Evolutionary conservation across 1,140 invertebrate genomes (phyloP).

Genomic region (Branchinecta lindahli): DNA sequence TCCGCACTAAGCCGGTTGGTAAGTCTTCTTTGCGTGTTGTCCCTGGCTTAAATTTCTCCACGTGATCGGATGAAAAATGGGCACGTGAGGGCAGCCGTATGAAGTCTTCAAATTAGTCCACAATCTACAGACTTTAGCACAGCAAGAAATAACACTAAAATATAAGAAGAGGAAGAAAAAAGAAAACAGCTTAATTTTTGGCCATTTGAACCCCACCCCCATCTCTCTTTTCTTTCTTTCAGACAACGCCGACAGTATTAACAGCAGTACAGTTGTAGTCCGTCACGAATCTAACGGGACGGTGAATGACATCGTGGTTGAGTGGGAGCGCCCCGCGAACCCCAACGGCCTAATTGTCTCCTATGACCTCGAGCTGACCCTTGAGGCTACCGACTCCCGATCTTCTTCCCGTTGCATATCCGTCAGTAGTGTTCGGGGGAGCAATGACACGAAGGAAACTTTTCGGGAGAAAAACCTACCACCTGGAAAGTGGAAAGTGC

Average conservation of each 20-base stretch:
- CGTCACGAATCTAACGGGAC: slow-evolving; percentile 28
- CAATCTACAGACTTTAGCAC: no score
- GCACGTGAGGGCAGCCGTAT: no score
- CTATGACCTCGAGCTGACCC: slow-evolving; percentile 58
- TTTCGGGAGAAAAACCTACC: slow-evolving; percentile 22
- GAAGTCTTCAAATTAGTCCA: no score
- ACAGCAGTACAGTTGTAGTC: slow-evolving; percentile 24
- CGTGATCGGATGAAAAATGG: no score
- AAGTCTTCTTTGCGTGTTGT: not conserved
- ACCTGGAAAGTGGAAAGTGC: slow-evolving; percentile 36
- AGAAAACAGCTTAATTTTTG: no score
- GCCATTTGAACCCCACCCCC: no score
- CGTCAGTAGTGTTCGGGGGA: no score
- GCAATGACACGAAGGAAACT: no score
- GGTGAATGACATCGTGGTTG: slow-evolving; percentile 31
- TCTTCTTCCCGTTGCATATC: no score
- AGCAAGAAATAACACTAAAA: no score
- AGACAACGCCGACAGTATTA: slow-evolving; percentile 30
- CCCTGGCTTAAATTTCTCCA: not conserved
- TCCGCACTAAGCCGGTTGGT: slow-evolving; percentile 13
- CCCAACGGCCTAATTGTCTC: slow-evolving; percentile 73
- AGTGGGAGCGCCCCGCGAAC: slow-evolving; percentile 57
- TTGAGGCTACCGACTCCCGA: slow-evolving; percentile 21
- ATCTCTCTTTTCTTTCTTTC: slow-evolving; percentile 19
- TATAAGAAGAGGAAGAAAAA: no score